Percentiles rank a stretch among this genome's conserved stretches.
phyloP scores from a whole-genome alignment of 2,888 invertebrate genomes.

The Parthenolecanium corni region DNA sequence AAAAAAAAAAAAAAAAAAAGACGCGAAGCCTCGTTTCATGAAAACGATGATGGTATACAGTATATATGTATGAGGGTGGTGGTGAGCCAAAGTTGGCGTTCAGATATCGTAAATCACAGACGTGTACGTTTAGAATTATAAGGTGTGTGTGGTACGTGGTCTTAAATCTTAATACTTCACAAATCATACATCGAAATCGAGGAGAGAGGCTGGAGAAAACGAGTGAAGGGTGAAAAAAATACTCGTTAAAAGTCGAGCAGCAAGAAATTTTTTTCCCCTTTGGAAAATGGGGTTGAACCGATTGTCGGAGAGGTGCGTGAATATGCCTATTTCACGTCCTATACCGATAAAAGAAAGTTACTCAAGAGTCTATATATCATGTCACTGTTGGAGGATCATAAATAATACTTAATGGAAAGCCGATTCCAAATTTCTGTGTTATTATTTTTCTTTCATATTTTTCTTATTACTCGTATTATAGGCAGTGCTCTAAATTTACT shows the following conservation, averaged over 20 bases:
- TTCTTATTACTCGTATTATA: too few relatives aligned
- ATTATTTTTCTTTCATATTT: constrained; percentile 11
- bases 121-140: constrained; percentile 12
- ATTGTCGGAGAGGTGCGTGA: constrained; percentile 14
- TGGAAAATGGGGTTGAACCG: constrained; percentile 14
- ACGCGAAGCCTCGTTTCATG: too few relatives aligned
- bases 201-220: too few relatives aligned
- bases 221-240: background rate
- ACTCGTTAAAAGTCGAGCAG: constrained; percentile 22
- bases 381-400: constrained; percentile 20
- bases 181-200: constrained; percentile 25
- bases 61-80: too few relatives aligned
- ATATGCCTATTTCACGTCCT: constrained; percentile 24
- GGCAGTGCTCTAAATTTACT: too few relatives aligned
- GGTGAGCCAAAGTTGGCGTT: background rate
- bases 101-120: constrained; percentile 10
- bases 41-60: too few relatives aligned
- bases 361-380: constrained; percentile 25
- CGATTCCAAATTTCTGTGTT: constrained; percentile 22
- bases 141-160: background rate
- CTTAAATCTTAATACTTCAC: constrained; percentile 26
- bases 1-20: too few relatives aligned
- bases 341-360: constrained; percentile 12
- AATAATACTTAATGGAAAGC: constrained; percentile 27
- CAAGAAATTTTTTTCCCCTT: background rate